Evolutionary conservation across 2,888 invertebrate genomes (phyloP), one percentile per base, ranked within the genome.

Genomic region (Drosophila pseudotakahashii): DNA sequence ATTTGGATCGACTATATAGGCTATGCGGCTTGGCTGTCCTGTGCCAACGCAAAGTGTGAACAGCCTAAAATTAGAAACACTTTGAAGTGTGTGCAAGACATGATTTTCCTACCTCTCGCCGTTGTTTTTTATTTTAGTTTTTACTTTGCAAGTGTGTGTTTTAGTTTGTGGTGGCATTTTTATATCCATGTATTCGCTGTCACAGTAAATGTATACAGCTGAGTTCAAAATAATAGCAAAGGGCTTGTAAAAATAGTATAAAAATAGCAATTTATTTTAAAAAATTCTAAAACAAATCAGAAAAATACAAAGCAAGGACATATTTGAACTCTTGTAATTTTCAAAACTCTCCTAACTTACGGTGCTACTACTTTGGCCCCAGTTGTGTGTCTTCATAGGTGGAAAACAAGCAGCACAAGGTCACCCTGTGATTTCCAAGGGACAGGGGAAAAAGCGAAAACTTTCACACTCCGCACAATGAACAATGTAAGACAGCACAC

Each of bases 21-120:
- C 34, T 59, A 41, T 64, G 19, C 16, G 26, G 3, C 3, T 57
- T 7, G 3, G 34, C 11, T 14, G 14, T 41, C 34, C 51, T 30
- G 55, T 82, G 80, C 88, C 88, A 82, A 82, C 81, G 81, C 88
- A 82, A 85, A 88, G 81, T 88, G 86, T 85, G 77, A 86, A 75
- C 60, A 42, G 72, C 45, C 83, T 82, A 82, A 77, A 85, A 77
- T 88, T 88, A 82, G 81, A 82, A 66, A 59, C 67, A 75, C 82
- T 79, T 88, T 77, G 61, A 85, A 75, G 77, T 85, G 72, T 55
- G 74, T 57, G 75, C 52, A 51, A 63, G 62, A 62, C 52, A 58
- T 45, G 51, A 30, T 48, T 55, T 71, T 63, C 32, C 47, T 37
- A 61, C 62, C 62, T 52, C 36, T 55, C 36, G 44, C 42, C 39